Base-by-base conservation (phyloP, 2,888 invertebrate genomes). In the Macaria notata region DNA sequence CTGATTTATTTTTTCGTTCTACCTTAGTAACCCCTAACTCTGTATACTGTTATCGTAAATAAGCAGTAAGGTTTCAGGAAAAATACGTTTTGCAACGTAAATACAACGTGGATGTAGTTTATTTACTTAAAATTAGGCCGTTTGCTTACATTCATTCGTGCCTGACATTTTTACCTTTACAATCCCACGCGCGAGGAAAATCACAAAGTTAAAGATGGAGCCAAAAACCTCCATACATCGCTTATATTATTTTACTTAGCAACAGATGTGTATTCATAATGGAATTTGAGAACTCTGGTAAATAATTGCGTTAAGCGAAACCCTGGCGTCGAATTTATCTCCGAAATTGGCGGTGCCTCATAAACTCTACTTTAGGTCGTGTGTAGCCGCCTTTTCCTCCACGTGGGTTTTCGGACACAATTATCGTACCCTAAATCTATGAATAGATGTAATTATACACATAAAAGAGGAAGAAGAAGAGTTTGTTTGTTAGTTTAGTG, bases 231-330 rank as follows among this genome's bases (percentile, higher is more conserved):
- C 29, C 29, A 36, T 38, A 9, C 30, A 4, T 36, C 38, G 42
- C 30, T 36, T 36, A 43, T 43, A 48, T n/a, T 30, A 43, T 54
- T 42, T 42, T 33, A 29, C 33, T 33, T 42, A 4, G 41, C 49
- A 56, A 48, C 44, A 56, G 45, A 45, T 48, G 42, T 9, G 31
- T 31, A 45, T 39, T 41, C 46, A 46, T 46, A 30, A 48, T 38
- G 42, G 5, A 36, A 43, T 47, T 9, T n/a, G 43, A 39, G 43
- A 51, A 52, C 52, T 52, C 31, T 44, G 9, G 19, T 19, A 43
- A 7, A 41, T 73, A 72, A 77, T 80, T 68, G 73, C 66, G 70
- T 75, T 76, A 73, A 75, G 72, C 78, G 71, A 73, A 75, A 70
- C 69, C 65, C 66, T 54, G 65, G 64, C 65, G 60, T 57, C 64